These are phyloP conservation scores for Phortica variegata DNA, from an alignment of 1,140 invertebrate species.

Conservation along the genomic window DNA sequence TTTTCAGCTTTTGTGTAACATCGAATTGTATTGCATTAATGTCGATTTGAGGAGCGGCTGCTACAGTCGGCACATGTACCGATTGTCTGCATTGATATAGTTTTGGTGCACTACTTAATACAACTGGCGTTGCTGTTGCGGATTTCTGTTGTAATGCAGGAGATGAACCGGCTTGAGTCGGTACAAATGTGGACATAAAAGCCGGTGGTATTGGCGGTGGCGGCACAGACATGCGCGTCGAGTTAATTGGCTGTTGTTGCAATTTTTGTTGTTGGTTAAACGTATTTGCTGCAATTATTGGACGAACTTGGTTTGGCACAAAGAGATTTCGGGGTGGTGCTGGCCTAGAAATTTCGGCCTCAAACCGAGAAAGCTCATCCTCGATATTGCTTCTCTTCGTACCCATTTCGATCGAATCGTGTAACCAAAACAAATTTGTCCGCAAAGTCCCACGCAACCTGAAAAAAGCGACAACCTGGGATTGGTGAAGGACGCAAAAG, in stretches of 20 bases:
- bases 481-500: too few relatives aligned
- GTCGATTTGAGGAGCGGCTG: conserved; percentile 60
- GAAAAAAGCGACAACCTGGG: too few relatives aligned
- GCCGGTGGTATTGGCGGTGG: conserved; percentile 60
- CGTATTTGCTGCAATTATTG: conserved; percentile 68
- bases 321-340: conserved; percentile 47
- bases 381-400: conserved; percentile 65
- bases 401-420: conserved; percentile 43
- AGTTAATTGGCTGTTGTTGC: conserved; percentile 59
- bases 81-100: conserved; percentile 61
- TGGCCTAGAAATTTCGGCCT: conserved; percentile 77
- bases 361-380: conserved; percentile 83
- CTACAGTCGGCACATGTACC: conserved; percentile 56
- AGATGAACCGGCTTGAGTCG: conserved; percentile 51
- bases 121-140: conserved; percentile 60
- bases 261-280: conserved; percentile 68
- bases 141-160: conserved; percentile 24
- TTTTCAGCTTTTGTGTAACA: conserved; percentile 67
- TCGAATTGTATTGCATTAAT: conserved; percentile 65
- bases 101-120: conserved; percentile 66
- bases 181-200: conserved; percentile 56
- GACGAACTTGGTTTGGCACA: conserved; percentile 61
- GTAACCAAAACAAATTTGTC: too few relatives aligned
- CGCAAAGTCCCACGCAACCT: too few relatives aligned
- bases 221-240: conserved; percentile 56